Evolutionary conservation across 1,140 invertebrate species (phyloP), one percentile per base, ranked within the genome.

Genomic region (Globodera ellingtonae): DNA sequence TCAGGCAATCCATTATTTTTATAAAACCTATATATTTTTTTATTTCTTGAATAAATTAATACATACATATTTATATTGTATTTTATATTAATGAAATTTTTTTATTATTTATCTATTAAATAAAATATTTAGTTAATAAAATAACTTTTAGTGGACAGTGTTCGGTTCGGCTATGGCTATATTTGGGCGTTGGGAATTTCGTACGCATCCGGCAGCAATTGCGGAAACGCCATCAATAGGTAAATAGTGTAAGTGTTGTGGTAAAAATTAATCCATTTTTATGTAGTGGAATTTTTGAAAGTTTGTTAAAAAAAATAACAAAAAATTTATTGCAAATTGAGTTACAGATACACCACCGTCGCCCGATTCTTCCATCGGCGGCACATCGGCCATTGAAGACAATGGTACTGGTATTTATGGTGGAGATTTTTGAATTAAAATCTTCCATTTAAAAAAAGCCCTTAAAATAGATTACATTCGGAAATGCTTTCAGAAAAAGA

Each of bases 91-190:
- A 65, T 44, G 69, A 66, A 13, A 21, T 35, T 79, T 24, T 24
- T 82, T 6, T 24, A 47, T 59, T 72, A 15, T 24, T 24, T 24
- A 24, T 24, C 24, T 50, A 77, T 24, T 62, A 46, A 80, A 24
- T 81, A 78, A 1, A 48, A 35, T 78, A 52, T 47, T 56, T 47
- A 56, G 18, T 79, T 81, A 24, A 76, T 35, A 56, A 78, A 79
- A 24, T 4, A 35, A 80, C n/a, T 24, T 24, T n/a, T 10, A 76
- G 86, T 83, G 89, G 78, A 89, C 86, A 4, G 76, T 88, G 35
- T 88, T 86, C 74, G 87, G 85, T 13, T 72, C 88, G 3, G 35
- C 84, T 4, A 88, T 88, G 87, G 87, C 79, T 3, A 79, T 88
- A n/a, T 72, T 84, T 48, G 87, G 87, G 21, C 52, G 69, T 7